phyloP scores from a whole-genome alignment of 2,113 vertebrate genomes.

The Rhabdomys dilectus region DNA sequence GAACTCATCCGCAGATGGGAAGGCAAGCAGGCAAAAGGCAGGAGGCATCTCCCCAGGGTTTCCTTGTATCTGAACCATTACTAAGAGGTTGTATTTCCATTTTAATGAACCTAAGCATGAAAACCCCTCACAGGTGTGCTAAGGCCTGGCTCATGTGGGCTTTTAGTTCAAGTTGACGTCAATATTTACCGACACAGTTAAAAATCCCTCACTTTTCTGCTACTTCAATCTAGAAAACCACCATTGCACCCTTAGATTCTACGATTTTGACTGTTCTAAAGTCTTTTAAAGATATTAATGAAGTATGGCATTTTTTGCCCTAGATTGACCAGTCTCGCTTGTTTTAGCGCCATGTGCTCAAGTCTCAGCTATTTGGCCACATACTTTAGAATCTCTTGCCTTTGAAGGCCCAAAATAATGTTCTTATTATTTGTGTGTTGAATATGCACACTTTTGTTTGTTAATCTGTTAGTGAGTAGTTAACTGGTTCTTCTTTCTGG shows the following conservation, averaged over 20 bases:
- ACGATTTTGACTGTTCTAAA: fast-evolving
- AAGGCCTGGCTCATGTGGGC: no score
- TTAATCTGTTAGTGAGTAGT: neutral
- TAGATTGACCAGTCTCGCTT: no score
- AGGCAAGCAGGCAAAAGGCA: neutral
- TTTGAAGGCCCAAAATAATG: neutral
- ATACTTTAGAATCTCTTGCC: neutral
- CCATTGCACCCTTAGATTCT: neutral
- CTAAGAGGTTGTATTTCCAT: neutral
- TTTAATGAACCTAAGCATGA: neutral
- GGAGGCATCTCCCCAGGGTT: neutral
- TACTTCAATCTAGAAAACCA: neutral
- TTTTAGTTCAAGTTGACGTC: neutral
- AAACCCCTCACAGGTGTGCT: neutral
- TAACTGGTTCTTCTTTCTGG: no score
- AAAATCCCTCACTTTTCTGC: neutral
- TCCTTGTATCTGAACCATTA: neutral
- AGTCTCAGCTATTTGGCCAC: no score
- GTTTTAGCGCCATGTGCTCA: neutral
- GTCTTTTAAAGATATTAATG: no score
- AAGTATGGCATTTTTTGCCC: neutral
- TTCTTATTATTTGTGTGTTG: no score
- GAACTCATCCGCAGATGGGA: neutral
- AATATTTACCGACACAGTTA: neutral
- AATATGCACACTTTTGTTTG: neutral